Base-by-base conservation (phyloP, 2,888 invertebrate genomes). In the Ornithoptera priamus region DNA sequence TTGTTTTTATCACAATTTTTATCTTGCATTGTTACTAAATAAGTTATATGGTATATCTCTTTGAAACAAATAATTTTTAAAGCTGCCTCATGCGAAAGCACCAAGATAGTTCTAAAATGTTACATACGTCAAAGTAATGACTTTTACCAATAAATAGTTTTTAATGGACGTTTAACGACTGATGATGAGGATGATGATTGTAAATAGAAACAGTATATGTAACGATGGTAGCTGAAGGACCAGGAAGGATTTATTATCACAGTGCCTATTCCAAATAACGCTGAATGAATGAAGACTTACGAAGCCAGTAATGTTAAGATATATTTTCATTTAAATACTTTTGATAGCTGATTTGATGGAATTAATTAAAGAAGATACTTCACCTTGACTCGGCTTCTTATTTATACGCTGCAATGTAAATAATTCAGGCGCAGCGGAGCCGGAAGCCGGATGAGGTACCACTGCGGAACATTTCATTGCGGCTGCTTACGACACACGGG, bases 401-500 rank as follows among this genome's bases (percentile, higher is more conserved):
- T 73, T 76, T 74, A 74, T 73, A 74, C 75, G 76, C 77, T 74
- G 71, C 72, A 75, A 79, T 74, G 80, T 81, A 82, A 83, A 86
- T 85, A 85, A 84, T 79, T 79, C 79, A 84, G 74, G 78, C 72
- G 72, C 77, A 77, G 75, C 72, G 73, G 75, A 75, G 75, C 76
- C 79, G 7, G 53, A n/a, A n/a, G 53, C 53, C 53, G n/a, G 79
- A 76, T 76, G 78, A 79, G 76, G 74, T 67, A 78, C 74, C 36
- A 75, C 73, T 78, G 75, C 74, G 73, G 79, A 84, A 81, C 85
- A 81, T 86, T 89, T 84, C 87, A 84, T 84, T 85, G 85, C 80
- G 83, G 79, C 81, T 78, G 82, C 84, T 86, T 85, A 91, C 87
- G 86, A 81, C 84, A 80, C 91, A 79, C 89, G 53, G 68, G 90